Conservation (phyloP, 2,113 vertebrate genomes). For the Peromyscus polionotus region DNA sequence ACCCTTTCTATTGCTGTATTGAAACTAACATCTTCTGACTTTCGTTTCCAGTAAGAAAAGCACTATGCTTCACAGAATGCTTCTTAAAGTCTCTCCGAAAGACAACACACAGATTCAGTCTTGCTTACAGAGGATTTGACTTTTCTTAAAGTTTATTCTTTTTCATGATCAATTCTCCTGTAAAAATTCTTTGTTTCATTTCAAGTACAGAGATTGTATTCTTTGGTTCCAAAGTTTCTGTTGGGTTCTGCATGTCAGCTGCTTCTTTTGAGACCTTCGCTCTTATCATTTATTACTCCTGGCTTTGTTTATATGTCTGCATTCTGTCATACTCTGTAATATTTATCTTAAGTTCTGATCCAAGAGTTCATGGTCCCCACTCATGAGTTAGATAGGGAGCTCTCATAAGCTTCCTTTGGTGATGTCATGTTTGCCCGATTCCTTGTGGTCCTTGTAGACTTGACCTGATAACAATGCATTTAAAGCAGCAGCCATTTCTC, state of each 20-base stretch:
- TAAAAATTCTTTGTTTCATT: not conserved
- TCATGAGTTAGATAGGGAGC: not conserved
- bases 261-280: not conserved
- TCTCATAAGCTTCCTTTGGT: not conserved
- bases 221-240: not conserved
- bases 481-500: not conserved
- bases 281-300: not conserved
- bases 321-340: not conserved
- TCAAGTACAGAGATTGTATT: not conserved
- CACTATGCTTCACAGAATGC: not conserved
- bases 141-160: not conserved
- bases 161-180: not conserved
- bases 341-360: not conserved
- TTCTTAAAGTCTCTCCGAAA: not conserved
- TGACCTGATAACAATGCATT: not conserved
- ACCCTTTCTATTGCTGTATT: not conserved
- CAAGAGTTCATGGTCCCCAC: not conserved
- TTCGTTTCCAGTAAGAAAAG: not conserved
- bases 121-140: not conserved
- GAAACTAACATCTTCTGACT: not conserved
- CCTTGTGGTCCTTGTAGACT: not conserved
- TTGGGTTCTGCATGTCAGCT: not conserved
- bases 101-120: not conserved
- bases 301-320: not conserved
- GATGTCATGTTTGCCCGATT: not conserved